phyloP scores from a whole-genome alignment of 2,888 invertebrate genomes.

The Thelaira solivaga region DNA sequence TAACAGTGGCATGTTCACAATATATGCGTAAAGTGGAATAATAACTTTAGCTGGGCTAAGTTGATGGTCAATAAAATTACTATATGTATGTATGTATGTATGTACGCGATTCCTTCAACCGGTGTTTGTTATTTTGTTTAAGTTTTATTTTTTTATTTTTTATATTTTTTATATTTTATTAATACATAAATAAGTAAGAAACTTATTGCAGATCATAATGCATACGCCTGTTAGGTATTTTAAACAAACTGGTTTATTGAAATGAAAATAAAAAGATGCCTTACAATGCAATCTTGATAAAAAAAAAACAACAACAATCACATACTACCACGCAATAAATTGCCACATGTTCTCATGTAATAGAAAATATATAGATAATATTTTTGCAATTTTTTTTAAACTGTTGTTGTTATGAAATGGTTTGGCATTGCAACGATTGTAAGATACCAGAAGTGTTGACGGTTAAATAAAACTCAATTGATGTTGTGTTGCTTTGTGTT shows the following conservation, averaged over 20 bases:
- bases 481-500: too few relatives aligned
- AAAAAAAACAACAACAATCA: constrained; percentile 39
- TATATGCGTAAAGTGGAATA: constrained; percentile 53
- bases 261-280: constrained; percentile 42
- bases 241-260: constrained; percentile 50
- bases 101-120: constrained; percentile 25
- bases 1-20: constrained; percentile 17
- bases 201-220: constrained; percentile 9
- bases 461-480: constrained; percentile 21
- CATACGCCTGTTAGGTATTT: constrained; percentile 15
- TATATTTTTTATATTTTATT: too few relatives aligned
- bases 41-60: neutral
- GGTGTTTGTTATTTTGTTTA: too few relatives aligned
- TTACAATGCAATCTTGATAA: constrained; percentile 24
- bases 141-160: too few relatives aligned
- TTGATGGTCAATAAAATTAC: constrained; percentile 38
- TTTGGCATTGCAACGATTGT: constrained; percentile 13
- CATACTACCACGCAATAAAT: constrained; percentile 56
- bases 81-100: too few relatives aligned
- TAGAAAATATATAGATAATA: neutral
- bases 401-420: constrained; percentile 20
- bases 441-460: constrained; percentile 25
- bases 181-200: neutral
- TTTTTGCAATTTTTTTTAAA: neutral
- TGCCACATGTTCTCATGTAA: constrained; percentile 52